These are phyloP conservation scores for Myiotriccus ornatus DNA, from an alignment of 2,797 vertebrate genomes.

Conservation along the genomic window DNA sequence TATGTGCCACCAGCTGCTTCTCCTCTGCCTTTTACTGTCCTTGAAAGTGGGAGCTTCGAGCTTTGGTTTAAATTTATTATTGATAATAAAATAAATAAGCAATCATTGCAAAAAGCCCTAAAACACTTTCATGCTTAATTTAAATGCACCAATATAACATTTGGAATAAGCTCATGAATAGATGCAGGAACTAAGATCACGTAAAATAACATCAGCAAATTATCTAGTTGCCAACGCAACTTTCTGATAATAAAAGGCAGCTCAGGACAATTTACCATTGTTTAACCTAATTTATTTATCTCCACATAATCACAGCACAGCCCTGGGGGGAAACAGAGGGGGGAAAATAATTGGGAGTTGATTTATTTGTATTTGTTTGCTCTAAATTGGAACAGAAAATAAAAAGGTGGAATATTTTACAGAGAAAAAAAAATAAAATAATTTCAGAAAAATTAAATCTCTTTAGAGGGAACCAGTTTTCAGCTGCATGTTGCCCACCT, in stretches of 20 bases:
- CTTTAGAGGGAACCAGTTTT: not conserved
- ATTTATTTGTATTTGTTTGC: constrained; percentile 26
- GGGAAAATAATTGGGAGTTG: constrained; percentile 36
- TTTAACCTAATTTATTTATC: constrained; percentile 56
- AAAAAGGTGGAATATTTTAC: not conserved
- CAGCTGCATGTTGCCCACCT: not conserved
- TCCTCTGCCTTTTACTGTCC: not conserved
- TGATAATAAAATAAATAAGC: constrained; percentile 59
- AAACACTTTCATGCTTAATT: constrained; percentile 48
- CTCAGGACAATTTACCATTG: constrained; percentile 47
- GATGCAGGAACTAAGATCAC: not conserved
- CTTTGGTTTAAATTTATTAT: constrained; percentile 34
- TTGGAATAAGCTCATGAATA: constrained; percentile 38
- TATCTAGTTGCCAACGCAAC: not conserved
- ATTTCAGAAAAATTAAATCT: not conserved
- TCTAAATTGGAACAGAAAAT: not conserved
- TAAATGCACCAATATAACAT: not conserved
- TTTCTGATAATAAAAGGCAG: constrained; percentile 51
- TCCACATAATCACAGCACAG: not conserved
- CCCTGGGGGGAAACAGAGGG: not conserved
- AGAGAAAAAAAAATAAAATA: not conserved
- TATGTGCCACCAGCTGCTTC: not conserved
- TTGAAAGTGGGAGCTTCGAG: not conserved
- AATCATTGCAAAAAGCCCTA: constrained; percentile 52
- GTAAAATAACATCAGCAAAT: constrained; percentile 29